Evolutionary conservation across 1,140 invertebrate species (phyloP), one percentile per base, ranked within the genome.

Genomic region (Solenopsis fugax): DNA sequence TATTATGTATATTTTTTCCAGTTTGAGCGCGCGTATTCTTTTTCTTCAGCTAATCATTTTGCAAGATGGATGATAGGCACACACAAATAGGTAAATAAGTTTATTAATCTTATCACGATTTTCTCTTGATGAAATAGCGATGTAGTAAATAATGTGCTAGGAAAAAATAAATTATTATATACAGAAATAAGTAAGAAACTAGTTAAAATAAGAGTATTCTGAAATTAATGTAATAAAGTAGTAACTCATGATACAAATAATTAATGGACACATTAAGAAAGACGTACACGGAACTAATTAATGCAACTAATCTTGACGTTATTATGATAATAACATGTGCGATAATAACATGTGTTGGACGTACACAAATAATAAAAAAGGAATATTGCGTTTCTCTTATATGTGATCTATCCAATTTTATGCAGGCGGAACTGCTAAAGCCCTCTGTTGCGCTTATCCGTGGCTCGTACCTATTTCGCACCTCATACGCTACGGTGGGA

Each of bases 381-480:
- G 7, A 16, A 12, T 41, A 37, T 58, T 64, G 34, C 37, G 60
- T 34, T 62, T 62, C 16, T 5, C 56, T 48, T 24, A 54, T 76
- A 52, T 64, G 21, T 52, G 16, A 71, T 80, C 45, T 78, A 65
- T 67, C 18, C 56, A 21, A 48, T 34, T 64, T 50, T 41, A 67
- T 18, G 21, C 34, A 67, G 62, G 7, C 34, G n/a, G n/a, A 48
- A 64, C 58, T 34, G 37, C 62, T 12, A 2, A 18, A 29, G 41
- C 71, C 56, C 34, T 48, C 1, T 50, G 21, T 69, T 24, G 16
- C 24, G 72, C 18, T 24, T 34, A 67, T 29, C 16, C n/a, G 3
- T 21, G 80, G n/a, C 24, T 37, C 58, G 7, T 12, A 62, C 13
- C 58, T 58, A 60, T 60, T 52, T 85, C 16, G 52, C 64, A 87